Evolutionary conservation across 2,113 vertebrate genomes (phyloP), one percentile per base, ranked within the genome.

Genomic region (Epinephelus cyanopodus): DNA sequence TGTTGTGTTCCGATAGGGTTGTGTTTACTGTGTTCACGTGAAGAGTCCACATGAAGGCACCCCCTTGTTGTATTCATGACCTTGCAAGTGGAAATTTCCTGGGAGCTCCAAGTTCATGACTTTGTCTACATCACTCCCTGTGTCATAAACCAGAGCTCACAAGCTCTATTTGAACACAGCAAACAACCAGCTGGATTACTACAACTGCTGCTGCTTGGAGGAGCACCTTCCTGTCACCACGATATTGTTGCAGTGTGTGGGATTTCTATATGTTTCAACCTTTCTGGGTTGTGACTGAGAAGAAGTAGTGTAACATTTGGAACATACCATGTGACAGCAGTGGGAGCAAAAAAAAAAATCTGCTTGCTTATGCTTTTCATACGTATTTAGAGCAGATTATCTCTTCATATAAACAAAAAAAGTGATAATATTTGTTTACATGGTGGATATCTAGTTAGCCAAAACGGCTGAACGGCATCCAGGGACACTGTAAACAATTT

Each of bases 401-500:
- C 45, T 50, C 3, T 42, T 71, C n/a, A 71, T 23, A 2, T 23
- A 25, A 0, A 0, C n/a, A 12, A 67, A 42, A 50, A 52, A 52
- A 27, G n/a, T 11, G 7, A 68, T 39, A 1, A 27, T 14, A 67
- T 50, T 57, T 66, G 29, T 77, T 66, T 77, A 39, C 18, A 73
- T 72, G 19, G 17, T 17, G 9, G 9, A 14, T 6, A 72, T 77
- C 11, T 42, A 9, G 62, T 61, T 64, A 67, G 47, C 19, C 29
- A 53, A 29, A 80, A n/a, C 39, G 5, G 27, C 47, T 12, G 21
- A 61, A 57, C 15, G 6, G 23, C 58, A 68, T 70, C 65, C 29
- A 68, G 13, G 63, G 19, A 65, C 4, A n/a, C 15, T 53, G 15
- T 50, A 72, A 63, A 77, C 48, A 60, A 57, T 76, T 48, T 48